Evolutionary conservation across 2,113 vertebrate genomes (phyloP).

Genomic region (Octodon degus): DNA sequence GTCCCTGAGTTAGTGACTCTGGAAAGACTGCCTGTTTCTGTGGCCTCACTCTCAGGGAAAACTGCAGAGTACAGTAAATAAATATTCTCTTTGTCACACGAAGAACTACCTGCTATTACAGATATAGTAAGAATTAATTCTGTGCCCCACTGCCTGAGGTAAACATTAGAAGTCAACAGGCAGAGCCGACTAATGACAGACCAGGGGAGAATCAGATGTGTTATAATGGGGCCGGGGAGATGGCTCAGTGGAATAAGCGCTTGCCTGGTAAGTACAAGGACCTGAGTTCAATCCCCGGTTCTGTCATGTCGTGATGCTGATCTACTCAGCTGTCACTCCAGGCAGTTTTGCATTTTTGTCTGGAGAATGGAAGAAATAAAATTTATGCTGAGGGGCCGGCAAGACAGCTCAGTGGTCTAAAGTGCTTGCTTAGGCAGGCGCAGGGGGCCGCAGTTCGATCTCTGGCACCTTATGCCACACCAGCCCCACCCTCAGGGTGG

Average conservation of each 20-base stretch:
- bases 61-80: not conserved
- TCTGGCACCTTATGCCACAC: too few species aligned
- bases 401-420: too few species aligned
- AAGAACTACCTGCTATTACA: conserved; percentile 45
- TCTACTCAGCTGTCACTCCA: conserved; percentile 60
- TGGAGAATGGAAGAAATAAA: conserved; percentile 45
- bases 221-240: too few species aligned
- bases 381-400: not conserved
- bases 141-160: not conserved
- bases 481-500: too few species aligned
- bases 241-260: too few species aligned
- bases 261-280: too few species aligned
- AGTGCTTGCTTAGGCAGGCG: too few species aligned
- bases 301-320: conserved; percentile 61
- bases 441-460: too few species aligned
- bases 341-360: conserved; percentile 4
- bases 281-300: not conserved
- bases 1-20: not conserved
- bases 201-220: conserved; percentile 30
- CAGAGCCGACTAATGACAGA: conserved; percentile 46
- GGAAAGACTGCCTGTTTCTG: not conserved
- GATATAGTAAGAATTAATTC: conserved; percentile 43
- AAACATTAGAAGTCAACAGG: conserved; percentile 47
- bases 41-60: not conserved
- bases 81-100: not conserved